phyloP scores from a whole-genome alignment of 2,113 vertebrate genomes.

The Origma solitaria region DNA sequence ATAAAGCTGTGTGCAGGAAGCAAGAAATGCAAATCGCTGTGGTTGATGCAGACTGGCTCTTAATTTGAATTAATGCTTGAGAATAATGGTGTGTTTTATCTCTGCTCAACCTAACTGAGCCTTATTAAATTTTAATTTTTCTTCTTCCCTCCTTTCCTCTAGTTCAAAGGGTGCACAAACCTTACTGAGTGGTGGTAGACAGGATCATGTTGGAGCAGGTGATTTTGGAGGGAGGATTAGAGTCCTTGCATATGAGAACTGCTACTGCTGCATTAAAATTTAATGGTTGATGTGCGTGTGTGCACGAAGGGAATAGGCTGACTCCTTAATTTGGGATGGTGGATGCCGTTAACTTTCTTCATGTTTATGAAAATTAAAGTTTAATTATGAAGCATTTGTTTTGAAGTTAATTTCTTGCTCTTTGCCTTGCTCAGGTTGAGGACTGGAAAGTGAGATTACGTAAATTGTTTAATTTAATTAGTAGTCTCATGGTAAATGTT shows the following conservation, averaged over 20 bases:
- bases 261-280: not conserved
- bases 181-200: not conserved
- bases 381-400: constrained; percentile 39
- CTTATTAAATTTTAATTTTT: not conserved
- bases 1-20: not conserved
- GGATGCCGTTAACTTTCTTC: not conserved
- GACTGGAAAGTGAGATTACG: constrained; percentile 10
- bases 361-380: constrained; percentile 44
- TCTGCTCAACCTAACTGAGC: not conserved
- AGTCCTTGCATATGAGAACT: not conserved
- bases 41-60: not conserved
- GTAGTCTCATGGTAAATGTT: constrained; percentile 48
- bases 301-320: not conserved
- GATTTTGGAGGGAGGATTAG: not conserved
- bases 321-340: not conserved
- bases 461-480: constrained; percentile 64
- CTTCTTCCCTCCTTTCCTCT: not conserved
- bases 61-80: not conserved
- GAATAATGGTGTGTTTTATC: not conserved
- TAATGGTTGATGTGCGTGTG: not conserved
- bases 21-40: not conserved
- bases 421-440: constrained; percentile 31
- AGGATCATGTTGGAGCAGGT: not conserved
- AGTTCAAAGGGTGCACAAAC: not conserved
- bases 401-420: constrained; percentile 24